Base-by-base conservation (phyloP, 2,113 vertebrate genomes). In the Pangasianodon gigas region DNA sequence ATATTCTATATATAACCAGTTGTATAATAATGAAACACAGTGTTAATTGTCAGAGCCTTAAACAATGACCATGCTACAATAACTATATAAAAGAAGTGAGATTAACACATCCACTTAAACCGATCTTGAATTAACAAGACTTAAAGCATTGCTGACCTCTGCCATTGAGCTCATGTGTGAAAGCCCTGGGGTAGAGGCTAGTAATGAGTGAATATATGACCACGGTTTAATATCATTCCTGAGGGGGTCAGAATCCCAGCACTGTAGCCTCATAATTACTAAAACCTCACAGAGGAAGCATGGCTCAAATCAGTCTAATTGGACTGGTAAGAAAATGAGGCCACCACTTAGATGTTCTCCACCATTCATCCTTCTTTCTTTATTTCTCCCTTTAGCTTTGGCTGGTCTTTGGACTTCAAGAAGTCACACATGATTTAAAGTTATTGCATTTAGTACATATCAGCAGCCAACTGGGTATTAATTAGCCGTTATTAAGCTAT, bases 161-260 rank as follows among this genome's bases (percentile, higher is more conserved):
- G 89, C 86, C 88, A 88, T 44, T 48, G 88, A 91, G 91, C 84
- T 88, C 89, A 91, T 87, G 91, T 91, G 89, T 88, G 67, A 88
- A 90, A 91, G 32, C 91, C 87, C 91, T 82, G 83, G 82, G 83
- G 89, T 91, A 86, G 86, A 90, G 91, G 83, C 82, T 85, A 90
- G 89, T 91, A 91, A 91, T 90, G 89, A 91, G 87, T 87, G 91
- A 91, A 91, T 91, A 89, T 89, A 91, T 88, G 91, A 90, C 91
- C 91, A 91, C 26, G 77, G 87, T 88, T 91, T 91, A 90, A 91
- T 91, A 90, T 85, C 86, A 58, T 91, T 90, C 91, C 87, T 91
- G 83, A 52, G 62, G 85, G 90, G 88, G 90, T 91, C 88, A 91
- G 82, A 90, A 89, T 91, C 87, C 82, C 88, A 91, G 86, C 88